phyloP scores from a whole-genome alignment of 2,113 vertebrate genomes.

The Xiphophorus hellerii region DNA sequence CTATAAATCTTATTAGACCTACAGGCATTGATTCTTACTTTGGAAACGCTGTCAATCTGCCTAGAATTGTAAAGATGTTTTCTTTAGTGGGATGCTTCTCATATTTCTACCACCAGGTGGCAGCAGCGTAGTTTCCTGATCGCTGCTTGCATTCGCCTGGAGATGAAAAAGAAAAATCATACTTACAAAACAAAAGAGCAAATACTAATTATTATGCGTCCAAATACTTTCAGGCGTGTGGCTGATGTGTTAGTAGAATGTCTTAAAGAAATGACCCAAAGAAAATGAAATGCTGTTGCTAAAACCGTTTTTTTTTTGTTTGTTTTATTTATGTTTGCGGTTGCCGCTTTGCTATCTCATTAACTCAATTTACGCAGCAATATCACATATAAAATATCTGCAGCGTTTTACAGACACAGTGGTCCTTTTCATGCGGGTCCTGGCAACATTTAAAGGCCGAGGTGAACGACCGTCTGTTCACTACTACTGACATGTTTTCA shows the following conservation, averaged over 20 bases:
- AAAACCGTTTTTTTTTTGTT: neutral
- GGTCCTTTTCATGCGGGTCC: neutral
- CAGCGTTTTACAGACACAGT: neutral
- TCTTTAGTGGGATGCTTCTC: too few species aligned
- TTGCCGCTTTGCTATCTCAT: neutral
- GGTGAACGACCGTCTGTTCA: constrained; percentile 36
- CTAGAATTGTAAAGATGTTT: neutral
- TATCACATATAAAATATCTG: neutral
- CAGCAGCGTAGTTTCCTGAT: constrained; percentile 17
- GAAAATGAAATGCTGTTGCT: too few species aligned
- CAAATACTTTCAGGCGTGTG: neutral
- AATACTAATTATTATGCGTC: neutral
- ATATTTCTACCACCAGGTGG: constrained; percentile 32
- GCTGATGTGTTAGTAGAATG: too few species aligned
- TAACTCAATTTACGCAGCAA: neutral
- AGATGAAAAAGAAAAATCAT: neutral
- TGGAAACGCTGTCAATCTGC: neutral
- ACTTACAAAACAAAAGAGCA: neutral
- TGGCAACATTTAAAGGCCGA: constrained; percentile 23
- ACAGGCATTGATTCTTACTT: neutral
- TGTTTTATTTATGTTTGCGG: neutral
- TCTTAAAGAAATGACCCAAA: too few species aligned
- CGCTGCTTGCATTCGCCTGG: neutral
- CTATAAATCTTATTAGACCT: neutral
- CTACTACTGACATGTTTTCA: constrained; percentile 2